Base-by-base conservation (phyloP, 2,113 vertebrate species). In the Cnemophilus loriae region DNA sequence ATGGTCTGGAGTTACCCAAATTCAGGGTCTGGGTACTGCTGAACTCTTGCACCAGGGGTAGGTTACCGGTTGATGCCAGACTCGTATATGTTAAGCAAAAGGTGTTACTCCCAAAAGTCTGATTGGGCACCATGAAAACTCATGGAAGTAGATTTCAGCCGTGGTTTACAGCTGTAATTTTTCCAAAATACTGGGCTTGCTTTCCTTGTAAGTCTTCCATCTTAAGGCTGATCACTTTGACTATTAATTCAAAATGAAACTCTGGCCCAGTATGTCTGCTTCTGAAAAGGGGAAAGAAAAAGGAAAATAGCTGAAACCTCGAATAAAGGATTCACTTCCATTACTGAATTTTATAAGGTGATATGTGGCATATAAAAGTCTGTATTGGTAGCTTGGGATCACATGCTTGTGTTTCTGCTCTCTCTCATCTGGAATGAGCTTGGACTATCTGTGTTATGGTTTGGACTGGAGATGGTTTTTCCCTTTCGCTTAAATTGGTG, bases 341-440 rank as follows among this genome's bases (percentile, higher is more conserved):
- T 96, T 92, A 91, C 46, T 42, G 86, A 84, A 84, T 84, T 95
- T 93, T 96, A 96, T 92, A 92, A 96, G 89, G 94, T 96, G 95
- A 85, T 93, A 87, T 50, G 70, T 83, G 96, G 76, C 65, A 69
- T 65, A 87, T 95, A 84, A 95, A 96, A 91, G 39, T 57, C 41
- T 75, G 39, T 71, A 90, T 71, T 92, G 71, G 96, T 84, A 94
- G 90, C 52, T 41, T 90, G 80, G 76, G 92, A 89, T 94, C 73
- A 64, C 73, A 87, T 88, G 32, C 57, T 93, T 83, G 42, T 89
- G 49, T 95, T 96, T 94, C 87, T 96, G 91, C 39, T 76, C 84
- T 75, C 44, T 90, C 76, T 96, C 90, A 65, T 94, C 56, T 92
- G 88, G 75, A 94, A 52, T 87, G 49, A 90, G 60, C 30, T 12